Evolutionary conservation across 2,797 vertebrate genomes (phyloP).

Genomic region (Lithobates sylvaticus): DNA sequence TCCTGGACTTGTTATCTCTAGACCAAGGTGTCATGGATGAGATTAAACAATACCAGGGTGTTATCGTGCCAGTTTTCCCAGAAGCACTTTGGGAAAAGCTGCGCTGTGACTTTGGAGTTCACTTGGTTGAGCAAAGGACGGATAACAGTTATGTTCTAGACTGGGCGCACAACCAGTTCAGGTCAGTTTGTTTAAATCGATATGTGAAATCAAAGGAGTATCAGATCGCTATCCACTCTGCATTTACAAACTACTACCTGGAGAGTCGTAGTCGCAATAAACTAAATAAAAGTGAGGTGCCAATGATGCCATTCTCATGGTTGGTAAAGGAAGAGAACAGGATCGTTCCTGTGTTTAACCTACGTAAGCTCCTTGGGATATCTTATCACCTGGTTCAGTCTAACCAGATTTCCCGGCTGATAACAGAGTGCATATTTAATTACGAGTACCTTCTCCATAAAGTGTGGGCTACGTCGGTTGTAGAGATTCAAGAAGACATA

Average conservation of each 20-base stretch:
- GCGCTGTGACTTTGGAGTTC: conserved; percentile 66
- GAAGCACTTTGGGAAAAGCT: conserved; percentile 71
- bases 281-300: conserved; percentile 47
- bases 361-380: conserved; percentile 75
- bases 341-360: conserved; percentile 72
- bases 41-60: conserved; percentile 65
- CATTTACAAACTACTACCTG: conserved; percentile 72
- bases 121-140: conserved; percentile 73
- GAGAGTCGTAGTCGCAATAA: conserved; percentile 46
- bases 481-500: conserved; percentile 76
- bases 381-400: conserved; percentile 75
- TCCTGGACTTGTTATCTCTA: conserved; percentile 72
- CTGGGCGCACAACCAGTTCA: conserved; percentile 72
- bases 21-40: conserved; percentile 72
- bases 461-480: conserved; percentile 74
- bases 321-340: conserved; percentile 60
- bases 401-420: conserved; percentile 70
- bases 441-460: conserved; percentile 80
- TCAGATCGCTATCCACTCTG: conserved; percentile 67
- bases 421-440: conserved; percentile 77
- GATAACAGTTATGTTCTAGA: conserved; percentile 74
- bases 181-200: conserved; percentile 62
- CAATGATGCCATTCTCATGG: conserved; percentile 73
- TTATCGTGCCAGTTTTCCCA: conserved; percentile 66
- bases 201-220: conserved; percentile 71